A percentile compares a stretch with the other conserved stretches of the same genome.
Evolutionary conservation across 2,113 vertebrate genomes (phyloP).

Genomic region (Aramus guarauna): DNA sequence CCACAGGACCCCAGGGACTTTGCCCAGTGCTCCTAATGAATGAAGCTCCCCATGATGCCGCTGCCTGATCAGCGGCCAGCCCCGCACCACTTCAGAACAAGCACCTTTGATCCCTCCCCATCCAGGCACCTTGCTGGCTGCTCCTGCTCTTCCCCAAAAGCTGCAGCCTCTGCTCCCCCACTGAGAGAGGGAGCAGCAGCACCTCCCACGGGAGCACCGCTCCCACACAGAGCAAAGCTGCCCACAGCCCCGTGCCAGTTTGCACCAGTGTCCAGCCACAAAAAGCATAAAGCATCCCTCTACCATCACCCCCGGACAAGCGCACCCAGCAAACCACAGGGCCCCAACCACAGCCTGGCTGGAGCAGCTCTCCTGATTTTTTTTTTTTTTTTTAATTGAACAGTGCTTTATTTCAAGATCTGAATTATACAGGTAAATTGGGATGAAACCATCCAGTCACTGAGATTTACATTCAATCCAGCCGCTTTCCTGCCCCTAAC

Average conservation of each 20-base stretch:
- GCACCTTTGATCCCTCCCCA: not conserved
- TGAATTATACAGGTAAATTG: not conserved
- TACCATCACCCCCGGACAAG: not conserved
- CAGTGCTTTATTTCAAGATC: not conserved
- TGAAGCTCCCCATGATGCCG: not conserved
- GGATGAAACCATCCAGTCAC: not conserved
- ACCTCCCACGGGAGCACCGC: not conserved
- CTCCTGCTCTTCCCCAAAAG: not conserved
- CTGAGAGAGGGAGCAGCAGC: not conserved
- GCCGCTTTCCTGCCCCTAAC: not conserved
- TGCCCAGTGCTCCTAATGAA: not conserved
- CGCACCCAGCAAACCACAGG: not conserved
- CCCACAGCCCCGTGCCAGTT: fast-evolving
- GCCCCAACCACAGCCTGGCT: not conserved
- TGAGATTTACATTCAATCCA: not conserved
- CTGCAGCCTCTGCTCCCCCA: not conserved
- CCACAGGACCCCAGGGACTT: not conserved
- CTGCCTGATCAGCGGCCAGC: not conserved
- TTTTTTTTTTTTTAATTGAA: not conserved
- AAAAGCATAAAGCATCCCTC: not conserved
- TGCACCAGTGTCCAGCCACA: not conserved
- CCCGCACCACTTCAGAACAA: not conserved
- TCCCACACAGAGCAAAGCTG: not conserved
- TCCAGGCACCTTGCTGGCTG: not conserved
- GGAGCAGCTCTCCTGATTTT: not conserved